phyloP scores from a whole-genome alignment of 1,140 invertebrate species.

The Babylonia areolata region DNA sequence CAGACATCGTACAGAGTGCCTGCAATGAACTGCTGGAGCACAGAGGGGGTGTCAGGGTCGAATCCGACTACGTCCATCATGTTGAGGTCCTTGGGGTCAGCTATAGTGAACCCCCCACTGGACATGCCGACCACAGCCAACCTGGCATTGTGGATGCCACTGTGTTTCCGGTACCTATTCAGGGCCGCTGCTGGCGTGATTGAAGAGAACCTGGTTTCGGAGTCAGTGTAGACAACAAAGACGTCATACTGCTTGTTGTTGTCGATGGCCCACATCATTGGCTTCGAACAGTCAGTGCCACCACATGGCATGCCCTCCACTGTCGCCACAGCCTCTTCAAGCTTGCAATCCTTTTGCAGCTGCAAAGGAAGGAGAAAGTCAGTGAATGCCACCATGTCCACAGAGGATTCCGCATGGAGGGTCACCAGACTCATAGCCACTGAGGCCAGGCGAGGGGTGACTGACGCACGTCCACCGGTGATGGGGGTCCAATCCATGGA shows the following conservation, averaged over 20 bases:
- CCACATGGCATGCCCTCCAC: constrained; percentile 67
- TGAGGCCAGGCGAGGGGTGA: constrained; percentile 10
- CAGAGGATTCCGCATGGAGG: constrained; percentile 57
- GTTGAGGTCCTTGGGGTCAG: constrained; percentile 77
- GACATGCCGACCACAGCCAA: constrained; percentile 79
- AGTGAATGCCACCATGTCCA: constrained; percentile 65
- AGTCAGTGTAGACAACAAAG: constrained; percentile 71
- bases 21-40: constrained; percentile 74
- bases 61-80: constrained; percentile 82
- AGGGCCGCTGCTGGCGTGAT: constrained; percentile 62
- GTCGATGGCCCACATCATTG: constrained; percentile 80
- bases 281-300: constrained; percentile 77
- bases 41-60: constrained; percentile 79
- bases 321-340: constrained; percentile 61
- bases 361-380: constrained; percentile 46
- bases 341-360: constrained; percentile 48
- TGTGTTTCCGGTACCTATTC: constrained; percentile 54
- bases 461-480: background rate
- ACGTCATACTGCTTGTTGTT: constrained; percentile 75
- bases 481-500: background rate
- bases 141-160: constrained; percentile 56
- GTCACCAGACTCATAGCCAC: constrained; percentile 34
- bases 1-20: constrained; percentile 45
- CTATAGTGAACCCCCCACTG: constrained; percentile 75
- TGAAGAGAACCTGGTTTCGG: constrained; percentile 59